Conservation (phyloP, 35 echinoderm and acorn worm genomes). For the Strongylocentrotus purpuratus region DNA sequence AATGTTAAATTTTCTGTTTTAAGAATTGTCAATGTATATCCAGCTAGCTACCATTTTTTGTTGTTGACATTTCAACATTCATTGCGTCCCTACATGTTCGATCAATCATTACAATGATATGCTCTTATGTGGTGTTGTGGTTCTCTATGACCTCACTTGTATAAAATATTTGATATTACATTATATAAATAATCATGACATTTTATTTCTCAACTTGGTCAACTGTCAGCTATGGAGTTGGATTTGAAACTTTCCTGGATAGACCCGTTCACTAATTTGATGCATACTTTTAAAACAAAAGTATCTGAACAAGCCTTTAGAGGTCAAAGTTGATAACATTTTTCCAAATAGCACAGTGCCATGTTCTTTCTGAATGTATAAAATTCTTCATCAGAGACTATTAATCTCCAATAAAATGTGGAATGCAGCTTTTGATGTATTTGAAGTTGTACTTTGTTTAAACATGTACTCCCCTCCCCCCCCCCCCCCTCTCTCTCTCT, state of each 20-base stretch:
- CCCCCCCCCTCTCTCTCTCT: not conserved
- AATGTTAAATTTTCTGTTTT: not conserved
- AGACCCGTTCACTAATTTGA: too few species aligned
- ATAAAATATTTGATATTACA: not conserved
- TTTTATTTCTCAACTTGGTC: not conserved
- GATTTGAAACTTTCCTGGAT: too few species aligned
- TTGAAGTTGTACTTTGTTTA: not conserved
- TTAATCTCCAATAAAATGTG: not conserved
- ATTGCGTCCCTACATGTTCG: not conserved
- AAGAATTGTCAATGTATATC: not conserved
- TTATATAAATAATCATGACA: not conserved
- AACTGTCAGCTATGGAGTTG: not conserved
- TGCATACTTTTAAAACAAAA: too few species aligned
- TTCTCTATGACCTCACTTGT: not conserved
- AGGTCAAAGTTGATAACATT: not conserved
- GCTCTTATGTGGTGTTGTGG: not conserved
- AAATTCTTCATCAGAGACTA: not conserved
- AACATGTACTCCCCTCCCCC: too few species aligned
- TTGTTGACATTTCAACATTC: not conserved
- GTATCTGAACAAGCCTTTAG: not conserved
- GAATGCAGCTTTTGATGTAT: not conserved
- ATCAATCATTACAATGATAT: not conserved
- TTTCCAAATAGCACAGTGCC: not conserved
- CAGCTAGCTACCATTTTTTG: not conserved
- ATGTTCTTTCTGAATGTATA: not conserved